These are phyloP conservation scores for Choristoneura rosaceana DNA, from an alignment of 2,888 invertebrate species.

Conservation along the genomic window DNA sequence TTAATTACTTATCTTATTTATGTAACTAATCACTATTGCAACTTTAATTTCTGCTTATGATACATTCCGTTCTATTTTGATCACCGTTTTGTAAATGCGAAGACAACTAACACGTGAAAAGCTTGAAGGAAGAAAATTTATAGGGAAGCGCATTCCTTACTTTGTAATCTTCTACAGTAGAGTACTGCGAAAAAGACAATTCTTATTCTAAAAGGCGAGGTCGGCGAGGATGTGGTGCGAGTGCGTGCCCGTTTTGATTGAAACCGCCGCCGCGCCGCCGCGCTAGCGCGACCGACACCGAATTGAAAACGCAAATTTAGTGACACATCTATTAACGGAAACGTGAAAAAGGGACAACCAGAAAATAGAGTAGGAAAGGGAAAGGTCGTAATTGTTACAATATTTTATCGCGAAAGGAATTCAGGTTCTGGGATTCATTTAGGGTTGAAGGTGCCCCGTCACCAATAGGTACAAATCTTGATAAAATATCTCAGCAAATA, in stretches of 20 bases:
- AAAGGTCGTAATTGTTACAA: slow-evolving; percentile 54
- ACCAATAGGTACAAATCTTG: too few species aligned
- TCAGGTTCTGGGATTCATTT: slow-evolving; percentile 42
- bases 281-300: slow-evolving; percentile 62
- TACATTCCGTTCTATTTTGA: neutral
- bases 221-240: slow-evolving; percentile 80
- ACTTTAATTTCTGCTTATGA: neutral
- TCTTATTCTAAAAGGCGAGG: slow-evolving; percentile 83
- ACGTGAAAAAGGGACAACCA: slow-evolving; percentile 68
- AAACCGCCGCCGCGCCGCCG: slow-evolving; percentile 66
- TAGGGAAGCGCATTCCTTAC: slow-evolving; percentile 62
- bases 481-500: slow-evolving; percentile 17
- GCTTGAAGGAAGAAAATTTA: neutral
- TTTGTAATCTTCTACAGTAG: slow-evolving; percentile 61
- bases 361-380: slow-evolving; percentile 65
- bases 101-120: neutral
- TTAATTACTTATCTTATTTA: slow-evolving; percentile 1
- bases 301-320: slow-evolving; percentile 84
- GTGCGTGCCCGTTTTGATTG: slow-evolving; percentile 84
- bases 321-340: slow-evolving; percentile 83
- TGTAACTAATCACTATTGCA: neutral
- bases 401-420: slow-evolving; percentile 47
- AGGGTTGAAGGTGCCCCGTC: slow-evolving; percentile 26
- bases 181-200: slow-evolving; percentile 83
- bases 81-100: neutral